phyloP scores from a whole-genome alignment of 2,113 vertebrate species.

The Pimephales promelas region DNA sequence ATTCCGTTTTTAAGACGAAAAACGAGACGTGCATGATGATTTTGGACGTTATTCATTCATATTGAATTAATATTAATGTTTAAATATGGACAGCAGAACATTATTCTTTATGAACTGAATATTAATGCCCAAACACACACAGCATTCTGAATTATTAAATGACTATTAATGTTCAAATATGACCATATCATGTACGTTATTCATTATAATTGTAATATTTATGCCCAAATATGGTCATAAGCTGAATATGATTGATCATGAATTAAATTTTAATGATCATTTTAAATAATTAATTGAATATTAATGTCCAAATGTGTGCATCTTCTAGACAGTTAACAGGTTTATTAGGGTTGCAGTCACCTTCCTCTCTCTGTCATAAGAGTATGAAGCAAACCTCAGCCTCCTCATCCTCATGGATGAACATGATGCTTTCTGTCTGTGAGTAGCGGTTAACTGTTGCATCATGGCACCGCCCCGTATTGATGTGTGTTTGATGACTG shows the following conservation, averaged over 20 bases:
- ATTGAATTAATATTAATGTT: neutral
- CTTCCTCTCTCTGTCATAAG: neutral
- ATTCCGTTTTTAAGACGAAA: neutral
- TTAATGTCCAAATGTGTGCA: neutral
- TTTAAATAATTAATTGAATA: neutral
- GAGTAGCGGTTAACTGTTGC: neutral
- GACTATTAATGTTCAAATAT: neutral
- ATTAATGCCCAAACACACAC: neutral
- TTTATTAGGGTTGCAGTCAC: constrained; percentile 14
- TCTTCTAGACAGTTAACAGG: neutral
- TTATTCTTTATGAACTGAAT: neutral
- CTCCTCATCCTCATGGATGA: neutral
- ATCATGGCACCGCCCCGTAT: neutral
- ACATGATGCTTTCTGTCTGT: constrained; percentile 24
- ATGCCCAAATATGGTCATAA: neutral
- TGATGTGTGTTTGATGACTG: neutral
- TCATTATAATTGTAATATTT: neutral
- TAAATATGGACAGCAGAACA: neutral
- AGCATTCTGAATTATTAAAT: neutral
- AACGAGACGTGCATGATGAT: neutral
- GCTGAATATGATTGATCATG: neutral
- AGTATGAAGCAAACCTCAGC: neutral
- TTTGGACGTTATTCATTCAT: neutral
- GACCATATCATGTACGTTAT: neutral
- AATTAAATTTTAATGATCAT: neutral